These are phyloP conservation scores for Spinus pinus DNA, from an alignment of 2,797 vertebrate genomes.

Conservation along the genomic window DNA sequence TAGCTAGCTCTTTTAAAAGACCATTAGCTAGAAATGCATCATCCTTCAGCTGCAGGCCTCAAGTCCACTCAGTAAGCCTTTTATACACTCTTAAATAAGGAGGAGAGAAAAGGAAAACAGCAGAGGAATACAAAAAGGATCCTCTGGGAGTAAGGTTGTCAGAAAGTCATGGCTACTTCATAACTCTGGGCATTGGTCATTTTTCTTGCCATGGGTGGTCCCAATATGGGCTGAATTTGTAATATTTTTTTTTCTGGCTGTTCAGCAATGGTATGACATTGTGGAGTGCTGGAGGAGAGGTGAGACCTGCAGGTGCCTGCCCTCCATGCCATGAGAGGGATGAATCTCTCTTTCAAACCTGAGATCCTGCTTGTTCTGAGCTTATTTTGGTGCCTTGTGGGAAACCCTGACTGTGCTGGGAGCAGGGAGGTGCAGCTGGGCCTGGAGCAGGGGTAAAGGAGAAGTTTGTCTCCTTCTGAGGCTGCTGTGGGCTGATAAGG, in stretches of 20 bases:
- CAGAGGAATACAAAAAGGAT: conserved; percentile 52
- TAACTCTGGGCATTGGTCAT: conserved; percentile 51
- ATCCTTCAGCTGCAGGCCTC: conserved; percentile 54
- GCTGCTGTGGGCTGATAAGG: not conserved
- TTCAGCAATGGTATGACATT: conserved; percentile 9
- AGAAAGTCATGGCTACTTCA: conserved; percentile 51
- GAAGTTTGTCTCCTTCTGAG: not conserved
- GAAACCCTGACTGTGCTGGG: not conserved
- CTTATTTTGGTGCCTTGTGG: not conserved
- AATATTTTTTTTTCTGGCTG: not conserved
- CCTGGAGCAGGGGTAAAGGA: not conserved
- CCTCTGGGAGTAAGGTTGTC: conserved; percentile 46
- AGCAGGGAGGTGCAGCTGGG: not conserved
- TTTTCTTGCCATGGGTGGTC: conserved; percentile 61
- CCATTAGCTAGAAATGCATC: conserved; percentile 52
- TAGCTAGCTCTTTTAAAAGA: conserved; percentile 3
- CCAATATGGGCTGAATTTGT: not conserved
- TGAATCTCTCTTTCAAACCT: not conserved
- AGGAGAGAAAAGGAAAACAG: conserved; percentile 35
- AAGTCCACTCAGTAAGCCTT: conserved; percentile 58
- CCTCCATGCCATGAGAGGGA: rapidly evolving
- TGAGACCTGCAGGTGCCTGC: not conserved
- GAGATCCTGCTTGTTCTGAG: not conserved
- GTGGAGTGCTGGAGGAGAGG: not conserved
- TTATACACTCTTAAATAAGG: conserved; percentile 59